Percentiles rank a stretch among this genome's conserved stretches.
Conservation (phyloP, 1,140 invertebrate species). For the Manduca sexta region DNA sequence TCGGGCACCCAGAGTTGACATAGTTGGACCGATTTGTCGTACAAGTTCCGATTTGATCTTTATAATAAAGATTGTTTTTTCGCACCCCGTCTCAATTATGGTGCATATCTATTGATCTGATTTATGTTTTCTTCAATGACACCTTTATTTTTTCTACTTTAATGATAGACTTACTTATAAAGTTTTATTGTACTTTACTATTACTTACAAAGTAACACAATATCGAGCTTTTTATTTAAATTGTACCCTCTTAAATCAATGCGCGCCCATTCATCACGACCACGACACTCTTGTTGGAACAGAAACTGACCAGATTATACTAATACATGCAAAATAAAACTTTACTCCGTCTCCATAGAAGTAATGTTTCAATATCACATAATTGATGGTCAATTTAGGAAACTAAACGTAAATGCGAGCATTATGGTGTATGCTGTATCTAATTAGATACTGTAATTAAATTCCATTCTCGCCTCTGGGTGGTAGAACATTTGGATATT, state of each 20-base stretch:
- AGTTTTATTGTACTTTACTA: constrained; percentile 47
- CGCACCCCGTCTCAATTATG: constrained; percentile 41
- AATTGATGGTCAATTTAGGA: constrained; percentile 23
- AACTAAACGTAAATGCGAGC: constrained; percentile 47
- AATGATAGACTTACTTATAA: constrained; percentile 26
- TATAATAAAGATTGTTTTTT: constrained; percentile 46
- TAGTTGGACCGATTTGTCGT: constrained; percentile 61
- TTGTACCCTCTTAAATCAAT: constrained; percentile 53
- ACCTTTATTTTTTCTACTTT: constrained; percentile 7
- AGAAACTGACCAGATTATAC: constrained; percentile 3
- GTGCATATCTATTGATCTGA: constrained; percentile 29
- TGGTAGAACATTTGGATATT: constrained; percentile 40
- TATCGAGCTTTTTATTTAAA: constrained; percentile 43
- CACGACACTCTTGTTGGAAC: constrained; percentile 37
- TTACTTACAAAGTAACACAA: constrained; percentile 32
- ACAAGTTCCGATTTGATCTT: constrained; percentile 54
- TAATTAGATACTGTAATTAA: constrained; percentile 60
- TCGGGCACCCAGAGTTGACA: constrained; percentile 56
- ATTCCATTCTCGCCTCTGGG: constrained; percentile 51
- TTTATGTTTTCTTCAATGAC: not conserved
- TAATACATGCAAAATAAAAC: constrained; percentile 13
- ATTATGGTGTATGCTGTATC: constrained; percentile 52
- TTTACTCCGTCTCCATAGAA: constrained; percentile 7
- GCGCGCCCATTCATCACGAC: constrained; percentile 48
- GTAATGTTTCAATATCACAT: not conserved